Percentiles rank a stretch among this genome's conserved stretches.
phyloP scores from a whole-genome alignment of 1,140 invertebrate species.

The Mercenaria mercenaria region DNA sequence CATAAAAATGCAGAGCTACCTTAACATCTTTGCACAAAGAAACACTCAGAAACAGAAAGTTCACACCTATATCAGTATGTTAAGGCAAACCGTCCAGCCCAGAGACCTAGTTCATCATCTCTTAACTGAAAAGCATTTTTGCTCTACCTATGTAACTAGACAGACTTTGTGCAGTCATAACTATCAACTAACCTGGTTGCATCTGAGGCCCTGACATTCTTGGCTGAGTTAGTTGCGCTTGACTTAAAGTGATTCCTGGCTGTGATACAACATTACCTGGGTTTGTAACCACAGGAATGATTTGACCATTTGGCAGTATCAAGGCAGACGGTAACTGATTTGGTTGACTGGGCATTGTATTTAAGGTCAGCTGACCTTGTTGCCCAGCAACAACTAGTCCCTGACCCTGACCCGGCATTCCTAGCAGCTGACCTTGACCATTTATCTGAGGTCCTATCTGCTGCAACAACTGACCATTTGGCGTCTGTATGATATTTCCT shows the following conservation, averaged over 20 bases:
- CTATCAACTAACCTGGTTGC: slow-evolving; percentile 54
- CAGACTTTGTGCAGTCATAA: no score
- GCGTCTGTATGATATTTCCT: slow-evolving; percentile 55
- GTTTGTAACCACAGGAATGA: slow-evolving; percentile 86
- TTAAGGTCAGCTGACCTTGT: slow-evolving; percentile 69
- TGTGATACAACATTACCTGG: slow-evolving; percentile 76
- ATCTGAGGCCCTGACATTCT: slow-evolving; percentile 58
- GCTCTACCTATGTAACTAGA: no score
- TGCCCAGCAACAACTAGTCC: slow-evolving; percentile 53
- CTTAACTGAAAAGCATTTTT: no score
- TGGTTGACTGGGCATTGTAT: slow-evolving; percentile 77
- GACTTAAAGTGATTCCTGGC: slow-evolving; percentile 17
- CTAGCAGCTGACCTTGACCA: slow-evolving; percentile 67
- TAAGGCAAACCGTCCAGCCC: no score
- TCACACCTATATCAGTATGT: no score
- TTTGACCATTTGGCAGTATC: slow-evolving; percentile 86
- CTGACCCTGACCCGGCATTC: slow-evolving; percentile 68
- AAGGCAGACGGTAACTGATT: slow-evolving; percentile 84
- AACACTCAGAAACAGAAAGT: no score
- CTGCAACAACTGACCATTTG: slow-evolving; percentile 52
- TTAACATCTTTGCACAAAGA: no score
- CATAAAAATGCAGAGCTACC: no score
- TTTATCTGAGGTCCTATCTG: slow-evolving; percentile 60
- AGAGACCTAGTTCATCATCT: no score
- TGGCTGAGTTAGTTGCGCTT: slow-evolving; percentile 39